Percentiles rank a stretch among this genome's conserved stretches.
phyloP scores from a whole-genome alignment of 2,113 vertebrate genomes.

The Fregetta grallaria region DNA sequence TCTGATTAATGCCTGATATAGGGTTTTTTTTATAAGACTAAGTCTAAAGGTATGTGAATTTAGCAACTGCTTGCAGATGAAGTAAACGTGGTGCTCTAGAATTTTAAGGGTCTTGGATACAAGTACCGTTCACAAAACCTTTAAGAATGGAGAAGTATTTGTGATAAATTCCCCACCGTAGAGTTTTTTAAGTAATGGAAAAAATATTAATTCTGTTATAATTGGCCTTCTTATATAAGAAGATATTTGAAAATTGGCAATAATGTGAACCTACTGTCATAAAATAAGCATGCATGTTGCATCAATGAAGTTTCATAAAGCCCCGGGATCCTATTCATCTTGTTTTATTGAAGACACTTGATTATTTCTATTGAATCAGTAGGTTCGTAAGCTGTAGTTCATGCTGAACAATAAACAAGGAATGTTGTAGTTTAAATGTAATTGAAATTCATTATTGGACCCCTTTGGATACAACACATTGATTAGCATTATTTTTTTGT shows the following conservation, averaged over 20 bases:
- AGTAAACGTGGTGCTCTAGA: not conserved
- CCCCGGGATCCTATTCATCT: not conserved
- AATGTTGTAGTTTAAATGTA: not conserved
- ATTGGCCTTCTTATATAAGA: not conserved
- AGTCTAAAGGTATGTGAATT: not conserved
- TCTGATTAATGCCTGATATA: not conserved
- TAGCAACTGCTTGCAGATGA: not conserved
- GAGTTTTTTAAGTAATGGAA: not conserved
- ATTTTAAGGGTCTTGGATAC: not conserved
- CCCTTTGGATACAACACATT: not conserved
- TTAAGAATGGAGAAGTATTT: not conserved
- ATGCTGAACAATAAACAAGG: not conserved
- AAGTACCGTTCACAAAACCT: not conserved
- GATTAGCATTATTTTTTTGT: slow-evolving; percentile 23
- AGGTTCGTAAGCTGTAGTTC: not conserved
- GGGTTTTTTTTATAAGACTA: not conserved
- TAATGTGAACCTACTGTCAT: not conserved
- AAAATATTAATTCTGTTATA: not conserved
- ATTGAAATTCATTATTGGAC: not conserved
- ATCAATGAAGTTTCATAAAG: not conserved
- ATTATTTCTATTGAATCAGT: not conserved
- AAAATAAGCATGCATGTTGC: not conserved
- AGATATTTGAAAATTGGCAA: not conserved
- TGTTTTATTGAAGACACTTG: not conserved
- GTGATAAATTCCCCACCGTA: not conserved